Percentiles rank a stretch among this genome's conserved stretches.
These are phyloP conservation scores for Dione juno DNA, from an alignment of 2,888 invertebrate species.

Conservation along the genomic window DNA sequence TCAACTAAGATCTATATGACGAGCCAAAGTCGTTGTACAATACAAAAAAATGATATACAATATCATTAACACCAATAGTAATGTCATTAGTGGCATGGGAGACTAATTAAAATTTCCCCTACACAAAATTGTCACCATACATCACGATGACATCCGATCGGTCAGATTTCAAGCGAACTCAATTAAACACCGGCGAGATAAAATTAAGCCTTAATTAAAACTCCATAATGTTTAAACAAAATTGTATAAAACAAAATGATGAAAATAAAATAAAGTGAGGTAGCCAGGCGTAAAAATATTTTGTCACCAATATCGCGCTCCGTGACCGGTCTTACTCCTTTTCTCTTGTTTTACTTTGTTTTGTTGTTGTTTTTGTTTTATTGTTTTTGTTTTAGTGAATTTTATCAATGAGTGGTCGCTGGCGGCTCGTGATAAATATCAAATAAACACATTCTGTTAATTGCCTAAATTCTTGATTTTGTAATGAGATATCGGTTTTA, in stretches of 20 bases:
- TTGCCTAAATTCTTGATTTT: slow-evolving; percentile 38
- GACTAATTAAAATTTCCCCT: slow-evolving; percentile 16
- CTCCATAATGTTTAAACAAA: slow-evolving; percentile 63
- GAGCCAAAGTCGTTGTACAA: neutral
- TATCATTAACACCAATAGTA: neutral
- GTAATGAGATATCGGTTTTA: slow-evolving; percentile 37
- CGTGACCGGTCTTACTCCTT: slow-evolving; percentile 52
- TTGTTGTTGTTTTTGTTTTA: slow-evolving; percentile 29
- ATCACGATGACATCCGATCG: slow-evolving; percentile 55
- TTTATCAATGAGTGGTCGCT: slow-evolving; percentile 39
- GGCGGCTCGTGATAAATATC: slow-evolving; percentile 34
- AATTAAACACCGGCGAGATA: slow-evolving; percentile 66
- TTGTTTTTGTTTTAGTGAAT: slow-evolving; percentile 33
- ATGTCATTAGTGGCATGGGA: neutral
- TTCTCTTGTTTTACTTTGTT: slow-evolving; percentile 29
- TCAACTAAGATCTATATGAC: too few relatives aligned
- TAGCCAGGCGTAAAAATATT: slow-evolving; percentile 67
- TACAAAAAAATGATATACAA: neutral
- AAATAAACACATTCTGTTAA: slow-evolving; percentile 39
- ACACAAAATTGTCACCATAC: slow-evolving; percentile 46
- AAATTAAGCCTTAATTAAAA: slow-evolving; percentile 82
- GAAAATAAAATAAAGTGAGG: slow-evolving; percentile 42
- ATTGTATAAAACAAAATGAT: slow-evolving; percentile 51
- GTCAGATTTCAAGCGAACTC: slow-evolving; percentile 58
- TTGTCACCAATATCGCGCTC: slow-evolving; percentile 64